Percentiles rank a stretch among this genome's conserved stretches.
Conservation (phyloP, 2,888 invertebrate genomes). For the Drosophila kuntzei region DNA sequence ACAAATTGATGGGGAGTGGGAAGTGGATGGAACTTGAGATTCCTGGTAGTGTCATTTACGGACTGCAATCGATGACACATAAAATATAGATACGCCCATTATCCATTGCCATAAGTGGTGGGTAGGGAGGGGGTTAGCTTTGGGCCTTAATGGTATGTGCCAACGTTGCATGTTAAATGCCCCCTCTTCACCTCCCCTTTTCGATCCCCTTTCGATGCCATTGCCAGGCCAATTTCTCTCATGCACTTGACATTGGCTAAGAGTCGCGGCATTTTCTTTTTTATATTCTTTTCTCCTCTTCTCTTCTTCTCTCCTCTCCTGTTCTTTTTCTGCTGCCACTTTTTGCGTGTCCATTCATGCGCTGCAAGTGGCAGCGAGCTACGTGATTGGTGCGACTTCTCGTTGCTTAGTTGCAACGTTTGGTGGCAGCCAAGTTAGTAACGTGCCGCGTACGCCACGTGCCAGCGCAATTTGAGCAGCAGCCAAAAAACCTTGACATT, state of each 20-base stretch:
- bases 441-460: constrained; percentile 51
- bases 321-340: constrained; percentile 15
- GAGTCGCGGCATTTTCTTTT: constrained; percentile 36
- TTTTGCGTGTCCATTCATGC: constrained; percentile 62
- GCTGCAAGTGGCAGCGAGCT: constrained; percentile 43
- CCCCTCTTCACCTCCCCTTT: neutral
- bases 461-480: constrained; percentile 65
- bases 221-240: constrained; percentile 37
- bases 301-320: no score
- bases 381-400: constrained; percentile 38
- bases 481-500: constrained; percentile 80
- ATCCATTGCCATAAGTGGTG: constrained; percentile 37
- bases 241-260: constrained; percentile 75
- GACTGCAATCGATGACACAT: constrained; percentile 66
- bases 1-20: constrained; percentile 29
- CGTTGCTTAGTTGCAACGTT: constrained; percentile 16
- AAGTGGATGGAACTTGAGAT: neutral
- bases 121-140: neutral
- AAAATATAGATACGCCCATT: constrained; percentile 66
- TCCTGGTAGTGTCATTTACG: neutral
- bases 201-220: constrained; percentile 5
- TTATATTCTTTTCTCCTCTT: constrained; percentile 10
- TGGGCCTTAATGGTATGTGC: constrained; percentile 31
- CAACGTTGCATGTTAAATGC: constrained; percentile 54
- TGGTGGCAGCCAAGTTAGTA: constrained; percentile 28